Evolutionary conservation across 2,797 vertebrate genomes (phyloP), one percentile per base, ranked within the genome.

Genomic region (Taenioides sp.): DNA sequence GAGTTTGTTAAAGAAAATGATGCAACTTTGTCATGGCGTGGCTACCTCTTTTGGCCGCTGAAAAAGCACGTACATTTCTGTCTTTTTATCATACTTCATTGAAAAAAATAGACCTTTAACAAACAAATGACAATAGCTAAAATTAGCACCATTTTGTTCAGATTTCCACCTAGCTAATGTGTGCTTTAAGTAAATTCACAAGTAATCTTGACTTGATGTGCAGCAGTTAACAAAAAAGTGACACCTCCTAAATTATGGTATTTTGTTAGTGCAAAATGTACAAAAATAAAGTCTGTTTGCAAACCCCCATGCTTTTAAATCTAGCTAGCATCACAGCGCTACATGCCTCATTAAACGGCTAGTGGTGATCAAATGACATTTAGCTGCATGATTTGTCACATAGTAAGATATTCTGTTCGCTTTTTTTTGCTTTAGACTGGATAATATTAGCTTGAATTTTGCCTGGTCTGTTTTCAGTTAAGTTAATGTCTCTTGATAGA

Each of bases 1-100:
- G 73, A 81, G 79, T 84, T 87, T 68, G 78, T 80, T 77, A 65
- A 78, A 84, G 50, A 74, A 40, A 71, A 77, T 75, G 81, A 86
- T 37, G 43, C 67, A 67, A 72, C 71, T 66, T 43, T 79, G 78
- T 81, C 79, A 63, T n/a, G 25, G 40, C 18, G 27, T 63, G 31
- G 12, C 43, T 79, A 65, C 59, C 70, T 65, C 17, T 28, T 77
- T 55, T 43, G 7, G 23, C 25, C 25, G 70, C 64, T 57, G 31
- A n/a, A 22, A 64, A 40, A 17, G 27, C 7, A 58, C 14, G 58
- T 1, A 18, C 25, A 61, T 63, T 40, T 47, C 14, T 43, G n/a
- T 43, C 1, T 37, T 64, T 31, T 62, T 5, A 22, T 28, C 25
- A 22, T 14, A 23, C 12, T 25, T 57, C 9, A 4, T 7, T 60